Evolutionary conservation across 2,888 invertebrate genomes (phyloP), one percentile per base, ranked within the genome.

Genomic region (Buathra laborator): DNA sequence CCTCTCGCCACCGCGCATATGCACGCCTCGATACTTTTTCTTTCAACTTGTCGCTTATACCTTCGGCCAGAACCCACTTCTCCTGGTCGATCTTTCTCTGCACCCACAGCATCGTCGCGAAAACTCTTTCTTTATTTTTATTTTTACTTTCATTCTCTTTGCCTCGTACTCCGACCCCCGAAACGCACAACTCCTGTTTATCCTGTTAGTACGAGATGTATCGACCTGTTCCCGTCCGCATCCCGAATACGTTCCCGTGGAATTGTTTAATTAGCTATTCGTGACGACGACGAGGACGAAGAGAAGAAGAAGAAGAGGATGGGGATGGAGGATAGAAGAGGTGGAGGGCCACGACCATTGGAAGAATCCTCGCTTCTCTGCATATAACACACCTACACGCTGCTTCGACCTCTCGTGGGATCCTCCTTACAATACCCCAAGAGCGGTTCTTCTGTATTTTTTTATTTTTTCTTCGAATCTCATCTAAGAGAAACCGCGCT

Each of bases 161-260:
- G 43, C 67, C 59, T 32, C 46, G 48, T 75, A 56, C 43, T 62
- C 67, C 77, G 37, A 72, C 37, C 48, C 74, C 56, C 44, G 62
- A 71, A 75, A 79, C 78, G 59, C 84, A 80, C 91, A 91, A 93
- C 93, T 93, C 91, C 93, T 93, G 93, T 93, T 93, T 90, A 91
- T 92, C 92, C 92, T 93, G 93, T 93, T 93, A 93, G 93, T 91
- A 93, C 93, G 93, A 92, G 92, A 93, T 93, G 93, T 93, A 93
- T 93, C 93, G 92, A 90, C 92, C 93, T 92, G 93, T 92, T 92
- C 90, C 88, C 91, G 91, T 90, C 90, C 89, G 89, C 88, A 81
- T 90, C 89, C 87, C 89, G 89, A 89, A 88, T 90, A 89, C 89
- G 88, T 91, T 90, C 88, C 83, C 89, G 89, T 88, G 89, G 92